Base-by-base conservation (phyloP, 2,888 invertebrate genomes). In the Phragmatobia fuliginosa region DNA sequence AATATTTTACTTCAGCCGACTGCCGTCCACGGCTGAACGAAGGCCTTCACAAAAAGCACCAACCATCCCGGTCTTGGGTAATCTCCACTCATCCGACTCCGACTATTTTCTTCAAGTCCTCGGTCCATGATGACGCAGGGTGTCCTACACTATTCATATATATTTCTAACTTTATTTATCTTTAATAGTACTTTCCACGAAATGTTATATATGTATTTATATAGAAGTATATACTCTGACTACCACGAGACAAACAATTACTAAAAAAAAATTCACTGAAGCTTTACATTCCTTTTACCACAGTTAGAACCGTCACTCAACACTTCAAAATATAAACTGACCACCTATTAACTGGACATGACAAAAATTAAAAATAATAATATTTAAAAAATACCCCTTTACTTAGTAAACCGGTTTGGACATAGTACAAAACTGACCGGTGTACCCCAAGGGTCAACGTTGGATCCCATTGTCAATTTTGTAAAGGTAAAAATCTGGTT, bases 401-500 rank as follows among this genome's bases (percentile, higher is more conserved):
- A 79, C 77, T 86, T 75, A 83, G 82, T 78, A 85, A 89, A 93
- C 94, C 91, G 92, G 94, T 94, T 92, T 80, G 76, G 78, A 83
- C 84, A 85, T 83, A 88, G 87, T 79, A 84, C 83, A 77, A 87
- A 89, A 92, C 85, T 94, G 93, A 92, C 93, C 93, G 92, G 92
- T 89, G 91, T 92, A 86, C 91, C 92, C 88, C 88, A 91, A 86
- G 94, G 94, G 94, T 94, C 93, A 93, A 78, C 82, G 81, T 85
- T 90, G 80, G 87, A 88, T 80, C 70, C 89, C 88, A 85, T 85
- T 88, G 82, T 86, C 82, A 84, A 91, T 92, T 93, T 92, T 89
- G 89, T 88, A 88, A 91, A 90, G 88, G 89, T 88, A 92, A 92
- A 92, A 95, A 93, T 94, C 94, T 92, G 92, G 94, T 94, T 93